A percentile compares a stretch with the other conserved stretches of the same genome.
phyloP scores from a whole-genome alignment of 1,140 invertebrate genomes.

The roundworm (Caenorhabditis elegans) region DNA sequence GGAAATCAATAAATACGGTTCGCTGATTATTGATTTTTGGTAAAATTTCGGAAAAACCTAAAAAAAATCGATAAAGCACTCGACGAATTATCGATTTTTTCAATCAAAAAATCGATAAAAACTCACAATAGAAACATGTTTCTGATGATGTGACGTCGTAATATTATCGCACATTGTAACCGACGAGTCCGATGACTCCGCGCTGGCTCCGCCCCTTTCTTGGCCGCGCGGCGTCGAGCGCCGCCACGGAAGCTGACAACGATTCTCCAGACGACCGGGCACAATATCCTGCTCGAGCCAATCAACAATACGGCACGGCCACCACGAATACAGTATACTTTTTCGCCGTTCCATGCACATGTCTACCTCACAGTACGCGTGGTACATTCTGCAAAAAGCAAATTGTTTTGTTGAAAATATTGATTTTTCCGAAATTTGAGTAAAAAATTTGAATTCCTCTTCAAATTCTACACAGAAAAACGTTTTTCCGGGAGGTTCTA shows the following conservation, averaged over 20 bases:
- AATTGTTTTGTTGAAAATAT: too few relatives aligned
- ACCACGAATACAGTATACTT: conserved; percentile 51
- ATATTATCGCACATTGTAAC: neutral
- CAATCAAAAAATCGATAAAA: neutral
- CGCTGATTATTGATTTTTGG: too few relatives aligned
- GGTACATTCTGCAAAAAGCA: conserved; percentile 59
- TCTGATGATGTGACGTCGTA: conserved; percentile 16
- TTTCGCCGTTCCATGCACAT: conserved; percentile 54
- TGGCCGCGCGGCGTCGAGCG: neutral
- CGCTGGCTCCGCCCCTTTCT: neutral
- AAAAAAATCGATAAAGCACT: too few relatives aligned
- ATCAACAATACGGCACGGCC: conserved; percentile 51
- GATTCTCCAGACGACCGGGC: conserved; percentile 47
- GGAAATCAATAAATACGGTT: too few relatives aligned
- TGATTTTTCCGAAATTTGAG: too few relatives aligned
- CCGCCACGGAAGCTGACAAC: neutral
- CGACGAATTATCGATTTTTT: neutral
- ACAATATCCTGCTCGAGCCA: conserved; percentile 63
- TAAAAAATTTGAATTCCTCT: too few relatives aligned
- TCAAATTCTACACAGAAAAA: too few relatives aligned
- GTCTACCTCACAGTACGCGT: conserved; percentile 63
- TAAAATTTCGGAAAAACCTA: too few relatives aligned
- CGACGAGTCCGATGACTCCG: neutral
- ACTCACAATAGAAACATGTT: conserved; percentile 42
- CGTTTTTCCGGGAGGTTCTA: too few relatives aligned